Evolutionary conservation across 2,888 invertebrate species (phyloP), one percentile per base, ranked within the genome.

Genomic region (Sclerodermus sp.): DNA sequence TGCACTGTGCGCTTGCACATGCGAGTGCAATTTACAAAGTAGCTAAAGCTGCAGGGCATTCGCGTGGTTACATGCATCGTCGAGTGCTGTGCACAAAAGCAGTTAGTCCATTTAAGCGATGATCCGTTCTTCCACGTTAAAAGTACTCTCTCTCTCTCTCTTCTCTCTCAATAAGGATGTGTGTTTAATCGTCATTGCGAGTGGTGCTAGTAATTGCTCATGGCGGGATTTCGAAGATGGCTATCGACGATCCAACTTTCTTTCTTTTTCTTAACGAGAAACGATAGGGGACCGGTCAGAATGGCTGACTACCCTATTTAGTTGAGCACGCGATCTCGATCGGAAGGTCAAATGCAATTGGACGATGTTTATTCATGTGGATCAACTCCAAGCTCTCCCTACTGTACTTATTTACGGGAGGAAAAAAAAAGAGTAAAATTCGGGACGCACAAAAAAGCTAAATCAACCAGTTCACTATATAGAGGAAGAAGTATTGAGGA

Each of bases 111-210:
- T 54, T 57, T 50, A 50, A 51, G 57, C 55, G 57, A 59, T 59
- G 59, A 62, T 62, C 57, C 59, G 57, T 47, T 34, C 37, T 41
- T 43, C 57, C n/a, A 42, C 53, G 58, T 51, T 55, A 48, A 58
- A 51, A 51, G 53, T n/a, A n/a, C n/a, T n/a, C n/a, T n/a, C n/a
- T n/a, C n/a, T n/a, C n/a, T n/a, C n/a, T n/a, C n/a, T n/a, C n/a
- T n/a, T n/a, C n/a, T n/a, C 41, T 45, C 44, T 13, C 6, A 51
- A 53, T 53, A 49, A 57, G 47, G 51, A 52, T 53, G 47, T 57
- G 44, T 53, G 62, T 56, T 61, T 62, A 62, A 62, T 62, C 62
- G 61, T 4, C 13, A 12, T 4, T 4, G 34, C 10, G 34, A 12
- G 12, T 34, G 12, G 34, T 12, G 3, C 13, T 34, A 23, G 23